A percentile compares a stretch with the other conserved stretches of the same genome.
Evolutionary conservation across 2,888 invertebrate genomes (phyloP).

Genomic region (Calephelis perditalis): DNA sequence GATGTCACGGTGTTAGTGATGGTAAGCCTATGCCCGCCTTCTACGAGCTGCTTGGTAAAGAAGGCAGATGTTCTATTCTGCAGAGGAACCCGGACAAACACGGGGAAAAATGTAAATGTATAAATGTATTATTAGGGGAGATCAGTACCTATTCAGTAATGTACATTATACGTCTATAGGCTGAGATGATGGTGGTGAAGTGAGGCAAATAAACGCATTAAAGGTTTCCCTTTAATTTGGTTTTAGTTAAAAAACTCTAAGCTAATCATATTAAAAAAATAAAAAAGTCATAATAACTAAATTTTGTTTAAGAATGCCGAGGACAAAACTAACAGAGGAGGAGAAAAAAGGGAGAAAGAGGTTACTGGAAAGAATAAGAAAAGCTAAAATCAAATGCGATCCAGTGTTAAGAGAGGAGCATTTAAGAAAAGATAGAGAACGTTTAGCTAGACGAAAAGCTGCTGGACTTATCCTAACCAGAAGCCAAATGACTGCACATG

Average conservation of each 20-base stretch:
- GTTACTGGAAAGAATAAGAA: slow-evolving; percentile 15
- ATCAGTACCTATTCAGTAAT: not conserved
- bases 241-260: not conserved
- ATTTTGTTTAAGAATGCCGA: slow-evolving; percentile 14
- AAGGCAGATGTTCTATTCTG: no score
- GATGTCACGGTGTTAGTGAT: no score
- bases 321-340: slow-evolving; percentile 9
- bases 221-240: not conserved
- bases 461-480: no score
- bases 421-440: slow-evolving; percentile 13
- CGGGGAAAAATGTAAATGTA: not conserved
- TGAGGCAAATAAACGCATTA: not conserved
- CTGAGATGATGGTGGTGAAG: not conserved
- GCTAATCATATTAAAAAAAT: not conserved
- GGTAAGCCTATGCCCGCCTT: no score
- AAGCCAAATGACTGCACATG: not conserved
- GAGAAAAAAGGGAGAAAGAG: slow-evolving; percentile 16
- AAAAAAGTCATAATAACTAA: not conserved
- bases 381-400: slow-evolving; percentile 13
- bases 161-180: not conserved
- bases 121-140: not conserved
- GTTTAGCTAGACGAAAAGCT: no score
- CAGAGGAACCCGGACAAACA: no score
- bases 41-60: no score
- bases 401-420: slow-evolving; percentile 9